phyloP scores from a whole-genome alignment of 2,113 vertebrate species.

The Butastur rufipennis region DNA sequence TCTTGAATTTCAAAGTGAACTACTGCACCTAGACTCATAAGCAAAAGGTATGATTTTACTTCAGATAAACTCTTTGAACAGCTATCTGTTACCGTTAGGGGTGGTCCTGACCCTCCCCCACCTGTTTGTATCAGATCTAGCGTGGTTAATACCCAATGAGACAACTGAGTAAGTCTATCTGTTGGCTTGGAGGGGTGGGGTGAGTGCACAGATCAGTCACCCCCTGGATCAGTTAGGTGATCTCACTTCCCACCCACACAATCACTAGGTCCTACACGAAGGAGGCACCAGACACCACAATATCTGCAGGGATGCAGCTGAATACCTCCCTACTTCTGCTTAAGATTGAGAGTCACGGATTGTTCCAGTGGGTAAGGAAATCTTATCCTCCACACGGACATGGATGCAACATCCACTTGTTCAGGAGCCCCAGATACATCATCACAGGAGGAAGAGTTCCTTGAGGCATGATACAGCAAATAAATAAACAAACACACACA shows the following conservation, averaged over 20 bases:
- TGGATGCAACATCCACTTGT: background rate
- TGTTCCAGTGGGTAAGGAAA: background rate
- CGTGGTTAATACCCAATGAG: background rate
- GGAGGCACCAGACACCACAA: background rate
- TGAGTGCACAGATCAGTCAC: background rate
- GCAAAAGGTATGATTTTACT: background rate
- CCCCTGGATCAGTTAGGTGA: background rate
- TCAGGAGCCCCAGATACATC: background rate
- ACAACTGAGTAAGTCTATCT: background rate
- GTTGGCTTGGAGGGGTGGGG: background rate
- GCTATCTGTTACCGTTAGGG: background rate
- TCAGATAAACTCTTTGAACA: background rate
- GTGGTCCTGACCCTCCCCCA: background rate
- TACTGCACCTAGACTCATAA: background rate
- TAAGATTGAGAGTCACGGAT: accelerated
- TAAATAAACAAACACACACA: background rate
- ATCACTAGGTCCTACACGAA: background rate
- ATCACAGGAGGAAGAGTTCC: background rate
- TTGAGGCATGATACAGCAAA: background rate
- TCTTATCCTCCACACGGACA: background rate
- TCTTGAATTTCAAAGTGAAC: background rate
- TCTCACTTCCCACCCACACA: background rate
- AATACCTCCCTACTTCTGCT: background rate
- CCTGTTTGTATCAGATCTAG: background rate
- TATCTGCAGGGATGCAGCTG: background rate